phyloP scores from a whole-genome alignment of 2,888 invertebrate genomes.

The Eristalis intricaria region DNA sequence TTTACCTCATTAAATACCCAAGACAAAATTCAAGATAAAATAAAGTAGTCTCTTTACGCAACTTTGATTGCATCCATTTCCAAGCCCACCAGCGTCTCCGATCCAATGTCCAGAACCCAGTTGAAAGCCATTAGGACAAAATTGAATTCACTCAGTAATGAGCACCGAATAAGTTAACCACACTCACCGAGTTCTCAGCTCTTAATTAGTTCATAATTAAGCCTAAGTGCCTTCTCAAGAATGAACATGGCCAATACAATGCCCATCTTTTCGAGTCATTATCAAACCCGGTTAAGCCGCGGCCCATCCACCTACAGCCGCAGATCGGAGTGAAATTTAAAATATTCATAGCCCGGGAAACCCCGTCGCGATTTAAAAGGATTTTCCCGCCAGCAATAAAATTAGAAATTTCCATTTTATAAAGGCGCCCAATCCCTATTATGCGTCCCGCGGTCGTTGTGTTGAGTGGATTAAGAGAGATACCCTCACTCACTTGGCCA shows the following conservation, averaged over 20 bases:
- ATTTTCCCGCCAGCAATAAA: constrained; percentile 28
- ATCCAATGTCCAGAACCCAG: neutral
- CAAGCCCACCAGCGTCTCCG: neutral
- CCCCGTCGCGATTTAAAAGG: constrained; percentile 15
- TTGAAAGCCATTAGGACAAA: neutral
- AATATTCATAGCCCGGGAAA: constrained; percentile 29
- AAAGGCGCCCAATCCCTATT: constrained; percentile 2
- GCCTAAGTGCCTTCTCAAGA: neutral
- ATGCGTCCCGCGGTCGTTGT: neutral
- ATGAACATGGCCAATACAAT: neutral
- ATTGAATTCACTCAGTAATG: neutral
- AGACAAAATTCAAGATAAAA: neutral
- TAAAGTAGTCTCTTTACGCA: neutral
- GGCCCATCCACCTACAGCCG: neutral
- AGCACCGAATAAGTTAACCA: neutral
- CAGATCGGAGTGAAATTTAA: neutral
- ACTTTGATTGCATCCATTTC: neutral
- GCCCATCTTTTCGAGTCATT: neutral
- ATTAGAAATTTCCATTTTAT: constrained; percentile 36
- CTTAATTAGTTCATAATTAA: constrained; percentile 1
- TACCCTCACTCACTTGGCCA: neutral
- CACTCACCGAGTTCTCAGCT: neutral
- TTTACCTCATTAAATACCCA: neutral
- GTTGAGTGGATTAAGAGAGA: constrained; percentile 15
- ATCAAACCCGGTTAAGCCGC: neutral